These are phyloP conservation scores for Escarpia spicata DNA, from an alignment of 2,888 invertebrate genomes.

Conservation along the genomic window DNA sequence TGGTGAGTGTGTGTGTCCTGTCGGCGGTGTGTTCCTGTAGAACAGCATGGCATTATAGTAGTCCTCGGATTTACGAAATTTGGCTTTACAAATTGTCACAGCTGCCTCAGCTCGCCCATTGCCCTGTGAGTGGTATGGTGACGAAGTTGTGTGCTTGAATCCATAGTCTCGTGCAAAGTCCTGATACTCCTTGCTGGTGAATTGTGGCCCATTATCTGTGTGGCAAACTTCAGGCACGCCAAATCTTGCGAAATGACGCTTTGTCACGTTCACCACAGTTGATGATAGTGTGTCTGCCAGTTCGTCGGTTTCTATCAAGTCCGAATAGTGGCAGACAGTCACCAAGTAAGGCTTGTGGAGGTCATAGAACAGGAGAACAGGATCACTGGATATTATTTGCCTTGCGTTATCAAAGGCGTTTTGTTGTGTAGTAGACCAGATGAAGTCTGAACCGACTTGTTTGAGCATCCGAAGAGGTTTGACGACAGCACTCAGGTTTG, in stretches of 20 bases:
- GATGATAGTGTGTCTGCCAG: too few species aligned
- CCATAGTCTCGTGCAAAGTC: constrained; percentile 23
- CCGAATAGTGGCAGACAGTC: constrained; percentile 26
- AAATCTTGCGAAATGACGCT: constrained; percentile 25
- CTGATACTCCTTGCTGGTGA: constrained; percentile 5
- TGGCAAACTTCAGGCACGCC: constrained; percentile 21
- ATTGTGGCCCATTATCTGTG: not conserved
- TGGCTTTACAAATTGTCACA: not conserved
- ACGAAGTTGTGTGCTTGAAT: constrained; percentile 22
- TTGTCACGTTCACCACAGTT: too few species aligned
- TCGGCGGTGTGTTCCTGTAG: constrained; percentile 28
- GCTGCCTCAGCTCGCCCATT: constrained; percentile 18
- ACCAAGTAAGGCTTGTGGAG: constrained; percentile 22
- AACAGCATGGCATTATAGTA: constrained; percentile 22
- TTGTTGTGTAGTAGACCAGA: constrained; percentile 27
- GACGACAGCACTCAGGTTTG: constrained; percentile 19
- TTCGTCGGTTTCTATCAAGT: too few species aligned
- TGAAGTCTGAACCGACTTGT: constrained; percentile 19
- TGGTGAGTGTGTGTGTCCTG: constrained; percentile 27
- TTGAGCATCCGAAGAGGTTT: constrained; percentile 28
- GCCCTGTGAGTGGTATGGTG: constrained; percentile 28
- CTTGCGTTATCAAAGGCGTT: constrained; percentile 27
- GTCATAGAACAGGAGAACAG: constrained; percentile 30
- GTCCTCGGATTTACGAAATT: too few species aligned
- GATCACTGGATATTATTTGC: constrained; percentile 25